phyloP scores from a whole-genome alignment of 2,797 vertebrate genomes.

The Chromobotia macracanthus region DNA sequence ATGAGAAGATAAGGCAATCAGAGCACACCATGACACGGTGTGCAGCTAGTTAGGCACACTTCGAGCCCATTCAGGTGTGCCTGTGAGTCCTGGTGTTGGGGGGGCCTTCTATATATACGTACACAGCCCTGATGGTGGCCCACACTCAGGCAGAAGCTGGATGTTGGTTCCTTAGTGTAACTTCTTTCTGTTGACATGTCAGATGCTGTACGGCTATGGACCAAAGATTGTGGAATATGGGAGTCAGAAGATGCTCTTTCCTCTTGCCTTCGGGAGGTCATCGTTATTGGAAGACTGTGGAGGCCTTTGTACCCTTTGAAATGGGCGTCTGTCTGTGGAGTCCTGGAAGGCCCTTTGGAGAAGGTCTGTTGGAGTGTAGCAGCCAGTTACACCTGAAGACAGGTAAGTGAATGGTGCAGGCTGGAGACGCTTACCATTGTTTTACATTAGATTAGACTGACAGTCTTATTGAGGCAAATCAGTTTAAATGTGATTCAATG shows the following conservation, averaged over 20 bases:
- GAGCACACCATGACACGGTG: constrained; percentile 87
- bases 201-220: background rate
- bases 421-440: background rate
- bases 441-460: background rate
- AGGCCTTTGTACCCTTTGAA: constrained; percentile 65
- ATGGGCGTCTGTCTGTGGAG: constrained; percentile 70
- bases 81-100: constrained; percentile 78
- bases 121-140: constrained; percentile 78
- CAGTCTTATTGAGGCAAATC: background rate
- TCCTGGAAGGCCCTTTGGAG: constrained; percentile 71
- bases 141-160: constrained; percentile 77
- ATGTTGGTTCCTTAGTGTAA: constrained; percentile 64
- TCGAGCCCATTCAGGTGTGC: constrained; percentile 89
- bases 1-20: constrained; percentile 97
- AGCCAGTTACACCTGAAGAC: constrained; percentile 69
- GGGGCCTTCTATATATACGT: constrained; percentile 80
- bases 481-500: constrained; percentile 12
- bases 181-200: constrained; percentile 30
- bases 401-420: constrained; percentile 75
- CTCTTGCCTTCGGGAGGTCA: constrained; percentile 57
- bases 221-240: background rate
- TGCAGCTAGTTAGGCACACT: constrained; percentile 89
- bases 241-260: background rate
- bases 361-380: constrained; percentile 65
- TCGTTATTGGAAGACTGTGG: constrained; percentile 73